Evolutionary conservation across 2,113 vertebrate genomes (phyloP), one percentile per base, ranked within the genome.

Genomic region (Tachysurus fulvidraco): DNA sequence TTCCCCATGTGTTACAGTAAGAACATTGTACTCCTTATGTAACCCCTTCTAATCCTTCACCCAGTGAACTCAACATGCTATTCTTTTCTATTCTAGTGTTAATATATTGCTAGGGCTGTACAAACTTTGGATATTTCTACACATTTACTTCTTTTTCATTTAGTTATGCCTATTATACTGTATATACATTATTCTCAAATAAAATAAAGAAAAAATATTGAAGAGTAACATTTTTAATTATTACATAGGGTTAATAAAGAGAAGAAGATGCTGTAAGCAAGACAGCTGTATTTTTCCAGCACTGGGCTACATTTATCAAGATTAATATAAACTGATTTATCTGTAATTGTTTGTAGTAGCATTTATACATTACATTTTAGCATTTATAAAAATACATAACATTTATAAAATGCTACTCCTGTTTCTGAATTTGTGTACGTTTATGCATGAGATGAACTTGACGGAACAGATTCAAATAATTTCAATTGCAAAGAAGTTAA

Each of bases 1-100:
- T 67, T 14, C 11, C 16, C 0, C 44, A 13, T 19, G 0, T 85
- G 46, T 77, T 60, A 60, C 10, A 88, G 44, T 83, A 17, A 59
- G 23, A 25, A 59, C 54, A 36, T 60, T 86, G 30, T 50, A 77
- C 25, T 78, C 50, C n/a, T 85, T 77, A 78, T 74, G 59, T 25
- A 36, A 36, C 36, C 10, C 8, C 36, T 74, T 46, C 46, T 50
- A 25, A 25, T 77, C 25, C 2, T 28, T 55, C 50, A 79, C 55
- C 28, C 50, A 55, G 14, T 78, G n/a, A 54, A 78, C 17, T 78
- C 8, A 17, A 19, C 52, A 78, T 55, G 71, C 10, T 76, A 6
- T 1, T 50, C 5, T 50, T 74, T 74, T 46, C 19, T 44, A 10
- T 73, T 46, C 69, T 21, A 44, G 19, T 7, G 14, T n/a, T 12